Evolutionary conservation across 37 sponge, comb jelly and placozoan genomes (phyloP).

Genomic region (Bolinopsis microptera): DNA sequence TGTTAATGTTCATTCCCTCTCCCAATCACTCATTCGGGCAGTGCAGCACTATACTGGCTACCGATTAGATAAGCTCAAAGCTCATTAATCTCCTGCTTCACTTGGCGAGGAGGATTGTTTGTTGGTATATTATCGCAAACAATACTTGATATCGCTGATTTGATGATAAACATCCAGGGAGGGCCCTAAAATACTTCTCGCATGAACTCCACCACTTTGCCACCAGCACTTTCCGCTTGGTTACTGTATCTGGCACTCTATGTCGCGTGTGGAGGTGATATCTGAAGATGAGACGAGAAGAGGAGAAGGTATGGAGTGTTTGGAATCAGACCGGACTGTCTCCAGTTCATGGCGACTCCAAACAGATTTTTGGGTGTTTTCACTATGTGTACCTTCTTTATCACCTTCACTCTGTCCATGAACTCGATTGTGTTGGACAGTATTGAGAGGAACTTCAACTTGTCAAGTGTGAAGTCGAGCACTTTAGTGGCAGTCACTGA

Average conservation of each 20-base stretch:
- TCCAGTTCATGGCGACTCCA: slow-evolving; percentile 19
- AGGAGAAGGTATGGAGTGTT: not conserved
- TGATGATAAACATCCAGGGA: not conserved
- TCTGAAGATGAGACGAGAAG: not conserved
- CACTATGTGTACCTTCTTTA: not conserved
- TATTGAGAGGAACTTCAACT: slow-evolving; percentile 10
- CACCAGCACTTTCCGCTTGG: not conserved
- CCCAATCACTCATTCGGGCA: not conserved
- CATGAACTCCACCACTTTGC: not conserved
- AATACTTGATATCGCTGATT: not conserved
- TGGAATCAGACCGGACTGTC: not conserved
- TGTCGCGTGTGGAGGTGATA: not conserved
- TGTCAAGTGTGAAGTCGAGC: slow-evolving; percentile 28
- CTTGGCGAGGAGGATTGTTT: not conserved
- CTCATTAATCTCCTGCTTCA: not conserved
- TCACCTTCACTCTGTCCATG: slow-evolving; percentile 11
- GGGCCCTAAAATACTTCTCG: too few species aligned
- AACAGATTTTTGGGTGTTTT: not conserved
- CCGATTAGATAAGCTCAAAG: not conserved
- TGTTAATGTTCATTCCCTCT: too few species aligned
- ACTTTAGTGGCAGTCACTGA: not conserved
- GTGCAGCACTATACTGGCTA: not conserved
- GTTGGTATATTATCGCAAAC: not conserved
- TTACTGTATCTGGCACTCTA: not conserved
- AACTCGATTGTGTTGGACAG: slow-evolving; percentile 13